Conservation (phyloP, 2,113 vertebrate species). For the Nansenia antarctica region DNA sequence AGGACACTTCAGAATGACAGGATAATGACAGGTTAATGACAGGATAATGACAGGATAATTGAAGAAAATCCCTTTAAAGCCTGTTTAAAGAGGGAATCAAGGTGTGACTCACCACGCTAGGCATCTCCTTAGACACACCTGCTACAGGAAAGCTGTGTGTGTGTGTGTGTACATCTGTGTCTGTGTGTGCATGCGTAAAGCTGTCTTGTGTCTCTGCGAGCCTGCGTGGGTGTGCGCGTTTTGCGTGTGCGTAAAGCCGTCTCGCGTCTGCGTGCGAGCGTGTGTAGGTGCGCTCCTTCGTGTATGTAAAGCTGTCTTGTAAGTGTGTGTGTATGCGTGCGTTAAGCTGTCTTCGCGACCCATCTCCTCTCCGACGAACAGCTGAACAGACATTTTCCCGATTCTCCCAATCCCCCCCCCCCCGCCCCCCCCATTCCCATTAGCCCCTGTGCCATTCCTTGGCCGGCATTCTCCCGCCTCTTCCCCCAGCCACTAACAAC, state of each 20-base stretch:
- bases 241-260: no score
- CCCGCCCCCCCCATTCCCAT: slow-evolving; percentile 1
- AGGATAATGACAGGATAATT: slow-evolving; percentile 16
- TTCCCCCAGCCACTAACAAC: slow-evolving; percentile 40
- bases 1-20: no score
- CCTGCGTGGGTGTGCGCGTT: no score
- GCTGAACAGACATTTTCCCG: not conserved
- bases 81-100: slow-evolving; percentile 38
- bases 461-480: slow-evolving; percentile 14
- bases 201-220: no score
- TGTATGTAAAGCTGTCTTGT: no score
- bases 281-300: no score
- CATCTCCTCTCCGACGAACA: not conserved
- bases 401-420: slow-evolving; percentile 9
- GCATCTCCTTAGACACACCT: slow-evolving; percentile 63
- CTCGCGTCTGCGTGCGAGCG: no score
- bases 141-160: slow-evolving; percentile 55
- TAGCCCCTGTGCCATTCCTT: not conserved
- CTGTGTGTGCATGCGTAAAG: no score
- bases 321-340: no score
- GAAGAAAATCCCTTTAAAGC: slow-evolving; percentile 44
- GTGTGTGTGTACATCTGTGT: no score
- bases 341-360: not conserved
- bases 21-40: slow-evolving; percentile 11
- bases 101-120: slow-evolving; percentile 36